A percentile compares a stretch with the other conserved stretches of the same genome.
These are phyloP conservation scores for Zapus hudsonius DNA, from an alignment of 2,113 vertebrate genomes.

Conservation along the genomic window DNA sequence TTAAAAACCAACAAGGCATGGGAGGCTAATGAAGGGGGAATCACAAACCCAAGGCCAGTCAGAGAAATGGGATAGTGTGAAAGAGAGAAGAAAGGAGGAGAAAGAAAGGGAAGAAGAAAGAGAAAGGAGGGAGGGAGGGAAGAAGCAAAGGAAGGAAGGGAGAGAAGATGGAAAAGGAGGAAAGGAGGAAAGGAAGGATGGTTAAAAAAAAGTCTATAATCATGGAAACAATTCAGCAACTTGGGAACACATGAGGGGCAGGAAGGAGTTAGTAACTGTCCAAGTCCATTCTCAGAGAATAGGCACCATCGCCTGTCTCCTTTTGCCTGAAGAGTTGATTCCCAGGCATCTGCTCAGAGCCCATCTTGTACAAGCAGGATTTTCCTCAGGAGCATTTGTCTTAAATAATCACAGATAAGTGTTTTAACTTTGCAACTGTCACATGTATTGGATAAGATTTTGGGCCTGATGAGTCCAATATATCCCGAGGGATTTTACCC, in stretches of 20 bases:
- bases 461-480: not conserved
- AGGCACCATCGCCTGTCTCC: not conserved
- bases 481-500: not conserved
- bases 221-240: not conserved
- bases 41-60: not conserved
- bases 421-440: not conserved
- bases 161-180: too few species aligned
- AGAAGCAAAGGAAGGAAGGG: not conserved
- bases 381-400: not conserved
- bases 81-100: too few species aligned
- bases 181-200: too few species aligned
- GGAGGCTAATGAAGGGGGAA: not conserved
- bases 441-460: not conserved
- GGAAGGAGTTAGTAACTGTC: not conserved
- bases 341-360: not conserved
- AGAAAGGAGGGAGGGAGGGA: too few species aligned
- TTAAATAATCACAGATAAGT: slow-evolving; percentile 37
- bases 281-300: not conserved
- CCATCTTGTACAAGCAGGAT: not conserved
- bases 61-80: too few species aligned
- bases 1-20: not conserved
- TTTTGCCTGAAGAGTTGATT: not conserved
- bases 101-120: too few species aligned
- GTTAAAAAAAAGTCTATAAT: not conserved
- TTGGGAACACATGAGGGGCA: not conserved